Conservation (phyloP, 2,888 invertebrate species). For the Microplitis manilae region DNA sequence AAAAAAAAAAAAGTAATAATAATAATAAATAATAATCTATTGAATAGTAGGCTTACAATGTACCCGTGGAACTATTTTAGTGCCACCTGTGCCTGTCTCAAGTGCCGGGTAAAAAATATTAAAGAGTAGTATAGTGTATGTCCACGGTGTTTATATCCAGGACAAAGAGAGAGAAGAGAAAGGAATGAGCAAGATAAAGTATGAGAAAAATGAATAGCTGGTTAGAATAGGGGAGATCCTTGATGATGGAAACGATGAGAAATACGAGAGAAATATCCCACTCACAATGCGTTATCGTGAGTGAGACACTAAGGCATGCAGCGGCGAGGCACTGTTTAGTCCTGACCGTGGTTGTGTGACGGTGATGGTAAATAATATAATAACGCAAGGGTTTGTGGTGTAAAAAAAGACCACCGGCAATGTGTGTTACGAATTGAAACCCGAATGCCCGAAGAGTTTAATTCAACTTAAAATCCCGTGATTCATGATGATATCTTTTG, state of each 20-base stretch:
- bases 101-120: constrained; percentile 63
- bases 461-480: constrained; percentile 67
- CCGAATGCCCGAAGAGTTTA: constrained; percentile 59
- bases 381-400: constrained; percentile 8
- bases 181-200: neutral
- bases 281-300: constrained; percentile 57
- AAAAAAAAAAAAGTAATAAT: neutral
- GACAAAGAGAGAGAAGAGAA: constrained; percentile 34
- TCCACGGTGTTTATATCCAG: constrained; percentile 53
- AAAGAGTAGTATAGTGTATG: constrained; percentile 33
- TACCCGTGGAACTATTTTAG: constrained; percentile 51
- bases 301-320: constrained; percentile 45
- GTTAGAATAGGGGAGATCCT: constrained; percentile 11
- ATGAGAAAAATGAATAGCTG: constrained; percentile 16
- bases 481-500: constrained; percentile 58
- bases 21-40: neutral
- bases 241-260: constrained; percentile 36
- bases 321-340: constrained; percentile 37
- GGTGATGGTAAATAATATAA: constrained; percentile 3
- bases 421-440: constrained; percentile 64
- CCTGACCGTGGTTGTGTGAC: constrained; percentile 25
- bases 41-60: neutral
- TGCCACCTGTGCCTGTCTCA: constrained; percentile 65
- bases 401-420: constrained; percentile 62
- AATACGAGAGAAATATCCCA: constrained; percentile 47